phyloP scores from a whole-genome alignment of 35 echinoderm and acorn worm genomes.

The Heliocidaris tuberculata region DNA sequence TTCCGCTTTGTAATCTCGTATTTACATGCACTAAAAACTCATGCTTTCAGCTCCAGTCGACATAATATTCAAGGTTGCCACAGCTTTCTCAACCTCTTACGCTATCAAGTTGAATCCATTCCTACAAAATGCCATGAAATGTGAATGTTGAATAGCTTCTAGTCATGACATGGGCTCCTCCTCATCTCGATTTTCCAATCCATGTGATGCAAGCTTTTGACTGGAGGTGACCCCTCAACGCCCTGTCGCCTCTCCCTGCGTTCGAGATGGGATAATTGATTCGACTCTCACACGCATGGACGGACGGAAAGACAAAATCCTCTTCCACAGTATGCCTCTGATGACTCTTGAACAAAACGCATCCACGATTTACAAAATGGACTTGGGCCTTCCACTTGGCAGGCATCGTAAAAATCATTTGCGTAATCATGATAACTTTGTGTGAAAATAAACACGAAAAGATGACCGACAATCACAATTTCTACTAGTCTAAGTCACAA shows the following conservation, averaged over 20 bases:
- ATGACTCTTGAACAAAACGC: constrained; percentile 2
- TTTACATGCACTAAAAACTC: neutral
- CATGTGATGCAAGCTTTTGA: neutral
- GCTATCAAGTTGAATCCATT: neutral
- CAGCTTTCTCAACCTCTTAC: neutral
- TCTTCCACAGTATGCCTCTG: neutral
- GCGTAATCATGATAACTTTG: neutral
- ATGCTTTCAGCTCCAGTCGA: neutral
- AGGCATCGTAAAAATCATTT: neutral
- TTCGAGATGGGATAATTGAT: neutral
- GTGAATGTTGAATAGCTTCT: neutral
- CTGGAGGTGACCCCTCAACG: neutral
- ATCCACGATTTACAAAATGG: neutral
- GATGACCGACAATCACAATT: neutral
- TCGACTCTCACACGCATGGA: neutral
- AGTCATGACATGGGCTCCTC: neutral
- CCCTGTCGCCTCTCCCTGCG: neutral
- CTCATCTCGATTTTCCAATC: neutral
- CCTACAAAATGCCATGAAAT: neutral
- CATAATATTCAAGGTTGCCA: neutral
- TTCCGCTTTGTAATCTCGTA: neutral
- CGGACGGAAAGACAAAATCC: neutral
- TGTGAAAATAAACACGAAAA: neutral
- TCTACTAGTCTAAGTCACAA: neutral
- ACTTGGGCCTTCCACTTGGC: neutral